phyloP scores from a whole-genome alignment of 2,888 invertebrate species.

The Eumerus sabulonum region DNA sequence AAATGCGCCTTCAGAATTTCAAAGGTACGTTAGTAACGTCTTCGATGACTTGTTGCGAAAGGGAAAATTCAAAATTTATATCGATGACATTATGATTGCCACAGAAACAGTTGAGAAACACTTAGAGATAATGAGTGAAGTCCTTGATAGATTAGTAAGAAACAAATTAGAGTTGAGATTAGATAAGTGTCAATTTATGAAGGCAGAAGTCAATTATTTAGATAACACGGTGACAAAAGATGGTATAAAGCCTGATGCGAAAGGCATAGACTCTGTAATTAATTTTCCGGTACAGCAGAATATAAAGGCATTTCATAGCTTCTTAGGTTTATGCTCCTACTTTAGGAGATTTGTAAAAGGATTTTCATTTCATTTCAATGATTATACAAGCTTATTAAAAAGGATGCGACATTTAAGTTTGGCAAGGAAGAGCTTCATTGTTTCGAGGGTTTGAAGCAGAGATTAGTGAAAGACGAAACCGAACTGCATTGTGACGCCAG shows the following conservation, averaged over 20 bases:
- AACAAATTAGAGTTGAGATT: constrained; percentile 2
- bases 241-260: constrained; percentile 7
- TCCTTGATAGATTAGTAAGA: not conserved
- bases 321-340: constrained; percentile 18
- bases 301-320: constrained; percentile 6
- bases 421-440: not conserved
- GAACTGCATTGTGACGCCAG: constrained; percentile 41
- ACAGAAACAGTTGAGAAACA: constrained; percentile 8
- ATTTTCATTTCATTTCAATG: constrained; percentile 14
- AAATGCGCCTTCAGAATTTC: constrained; percentile 42
- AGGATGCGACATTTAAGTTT: constrained; percentile 19
- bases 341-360: constrained; percentile 23
- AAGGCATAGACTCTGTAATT: constrained; percentile 2
- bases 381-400: constrained; percentile 6
- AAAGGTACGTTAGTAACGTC: not conserved
- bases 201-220: constrained; percentile 7
- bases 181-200: constrained; percentile 18
- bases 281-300: constrained; percentile 18
- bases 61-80: constrained; percentile 2
- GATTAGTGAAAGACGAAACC: not conserved
- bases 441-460: constrained; percentile 22
- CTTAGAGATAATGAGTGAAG: constrained; percentile 2
- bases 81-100: constrained; percentile 10
- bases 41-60: not conserved
- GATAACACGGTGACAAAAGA: constrained; percentile 7